Base-by-base conservation (phyloP, 2,797 vertebrate species). In the Hypotaenidia philippensis region DNA sequence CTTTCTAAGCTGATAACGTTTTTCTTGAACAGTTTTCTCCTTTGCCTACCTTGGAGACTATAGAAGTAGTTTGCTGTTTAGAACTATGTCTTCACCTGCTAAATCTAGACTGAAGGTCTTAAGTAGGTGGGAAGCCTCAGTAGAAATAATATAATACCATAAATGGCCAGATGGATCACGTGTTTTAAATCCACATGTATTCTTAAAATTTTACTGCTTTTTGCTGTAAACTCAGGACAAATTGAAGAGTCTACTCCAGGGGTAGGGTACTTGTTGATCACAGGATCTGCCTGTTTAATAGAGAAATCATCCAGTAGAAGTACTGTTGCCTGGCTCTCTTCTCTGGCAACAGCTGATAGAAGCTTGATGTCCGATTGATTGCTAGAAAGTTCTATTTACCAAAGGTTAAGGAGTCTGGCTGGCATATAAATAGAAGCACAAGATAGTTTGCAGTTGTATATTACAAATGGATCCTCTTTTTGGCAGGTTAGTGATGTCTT, bases 351-450 rank as follows among this genome's bases (percentile, higher is more conserved):
- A 91, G 47, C 79, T 94, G 88, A 44, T 60, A 60, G 6, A 68
- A 68, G 23, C 44, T 79, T 80, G 80, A 41, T 77, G 21, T 40
- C 53, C 11, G 60, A 3, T n/a, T 68, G 65, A 50, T 75, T 61
- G 23, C 80, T 91, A 68, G 31, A 47, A 74, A 76, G 65, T 65
- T 95, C 53, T 49, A 12, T 95, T 93, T 93, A 78, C 65, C 65
- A 78, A 91, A 83, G 83, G 76, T 95, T 95, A 91, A 38, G 61
- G 61, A 49, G 61, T 31, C 44, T 93, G 21, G 40, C 69, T 80
- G 57, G 34, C 6, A 3, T 90, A 93, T 94, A 96, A 91, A 91
- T 86, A 95, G 85, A 90, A 91, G 47, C 31, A 91, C 57, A 91
- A 74, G 36, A 45, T 81, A 26, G 3, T 55, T 81, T 88, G 26